Base-by-base conservation (phyloP, 2,797 vertebrate species). In the Danio choprae region DNA sequence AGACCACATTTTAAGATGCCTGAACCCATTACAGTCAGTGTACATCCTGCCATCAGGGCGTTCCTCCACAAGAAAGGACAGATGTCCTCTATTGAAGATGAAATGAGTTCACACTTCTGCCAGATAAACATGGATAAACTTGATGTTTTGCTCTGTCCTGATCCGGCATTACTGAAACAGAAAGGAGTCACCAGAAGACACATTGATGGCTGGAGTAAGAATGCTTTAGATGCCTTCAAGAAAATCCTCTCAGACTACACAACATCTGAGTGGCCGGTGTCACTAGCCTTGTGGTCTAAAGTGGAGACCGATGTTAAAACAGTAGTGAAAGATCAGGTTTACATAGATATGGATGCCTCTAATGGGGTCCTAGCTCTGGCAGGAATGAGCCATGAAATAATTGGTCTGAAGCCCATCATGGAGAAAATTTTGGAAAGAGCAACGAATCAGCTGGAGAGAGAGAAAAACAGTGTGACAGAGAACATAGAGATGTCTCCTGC, bases 1-100 rank as follows among this genome's bases (percentile, higher is more conserved):
- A 93, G 93, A 0, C 95, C 95, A 0, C 56, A 82, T 11, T 91
- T 95, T 86, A 94, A 92, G 82, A 85, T 94, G 64, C 96, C 95
- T 0, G 89, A 95, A 22, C 85, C 95, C 36, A 63, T 96, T 81
- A 90, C 67, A 7, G 70, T 94, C 64, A 73, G 15, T 0, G 53
- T 97, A 80, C 87, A 91, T 77, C 86, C 51, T 0, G 44, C 89
- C 0, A 53, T 96, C 78, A 92, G 91, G 89, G 84, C 84, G 2
- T 97, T 96, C 77, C 91, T 97, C 65, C 86, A 86, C 53, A 85
- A 70, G 22, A 91, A 88, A 29, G 77, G 64, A 1, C 82, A 92
- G 20, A 80, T 87, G 0, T 8, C 91, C 1, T 81, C 64, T 64
- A 91, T 97, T 83, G 88, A 69, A 7, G 11, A 87, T 4, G 88